A percentile compares a stretch with the other conserved stretches of the same genome.
Evolutionary conservation across 2,113 vertebrate genomes (phyloP).

Genomic region (Rhinichthys klamathensis): DNA sequence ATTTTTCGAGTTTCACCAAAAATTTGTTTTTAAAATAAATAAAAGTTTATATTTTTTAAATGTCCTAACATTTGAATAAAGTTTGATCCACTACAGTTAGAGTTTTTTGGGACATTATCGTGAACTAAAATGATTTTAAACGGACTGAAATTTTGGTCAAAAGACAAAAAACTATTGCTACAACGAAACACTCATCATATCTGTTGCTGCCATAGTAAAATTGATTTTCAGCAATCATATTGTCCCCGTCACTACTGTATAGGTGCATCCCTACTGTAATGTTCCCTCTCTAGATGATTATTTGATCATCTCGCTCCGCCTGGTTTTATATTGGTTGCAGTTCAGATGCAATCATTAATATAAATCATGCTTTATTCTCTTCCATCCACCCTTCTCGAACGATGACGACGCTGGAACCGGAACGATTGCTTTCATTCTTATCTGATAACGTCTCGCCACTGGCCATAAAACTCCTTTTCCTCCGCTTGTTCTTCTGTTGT

Average conservation of each 20-base stretch:
- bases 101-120: too few relatives aligned
- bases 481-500: conserved; percentile 32
- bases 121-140: neutral
- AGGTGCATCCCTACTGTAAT: too few relatives aligned
- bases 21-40: too few relatives aligned
- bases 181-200: neutral
- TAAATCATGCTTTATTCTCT: conserved; percentile 37
- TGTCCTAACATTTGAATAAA: neutral
- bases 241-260: too few relatives aligned
- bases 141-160: neutral
- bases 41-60: too few relatives aligned
- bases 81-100: neutral
- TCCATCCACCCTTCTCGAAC: conserved; percentile 29
- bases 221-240: neutral
- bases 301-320: too few relatives aligned
- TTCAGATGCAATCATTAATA: too few relatives aligned
- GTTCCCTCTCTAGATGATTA: neutral
- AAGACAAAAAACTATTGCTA: neutral
- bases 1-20: too few relatives aligned
- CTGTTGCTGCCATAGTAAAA: neutral
- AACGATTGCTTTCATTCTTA: conserved; percentile 73
- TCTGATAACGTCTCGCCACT: conserved; percentile 72
- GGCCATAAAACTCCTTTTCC: conserved; percentile 63
- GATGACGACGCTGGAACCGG: conserved; percentile 63
- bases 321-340: neutral